phyloP scores from a whole-genome alignment of 2,888 invertebrate species.

The Thecocarcelia acutangulata region DNA sequence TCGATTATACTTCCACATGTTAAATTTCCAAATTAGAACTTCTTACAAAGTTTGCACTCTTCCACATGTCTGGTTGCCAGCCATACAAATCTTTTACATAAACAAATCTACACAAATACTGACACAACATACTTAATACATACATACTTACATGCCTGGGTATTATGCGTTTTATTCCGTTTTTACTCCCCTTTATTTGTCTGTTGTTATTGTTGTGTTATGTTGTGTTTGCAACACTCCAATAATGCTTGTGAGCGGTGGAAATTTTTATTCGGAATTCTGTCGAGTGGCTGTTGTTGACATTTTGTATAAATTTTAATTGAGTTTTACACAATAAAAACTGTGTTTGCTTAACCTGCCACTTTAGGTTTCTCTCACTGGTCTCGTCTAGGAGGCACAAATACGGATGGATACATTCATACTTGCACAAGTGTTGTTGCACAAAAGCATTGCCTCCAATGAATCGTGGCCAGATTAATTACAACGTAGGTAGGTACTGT shows the following conservation, averaged over 20 bases:
- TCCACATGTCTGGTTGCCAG: too few species aligned
- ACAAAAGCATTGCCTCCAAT: conserved; percentile 59
- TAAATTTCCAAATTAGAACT: background rate
- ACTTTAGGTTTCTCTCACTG: conserved; percentile 73
- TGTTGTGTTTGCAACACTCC: conserved; percentile 21
- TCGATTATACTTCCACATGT: too few species aligned
- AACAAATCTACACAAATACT: too few species aligned
- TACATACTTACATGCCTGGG: conserved; percentile 1
- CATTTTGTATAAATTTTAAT: conserved; percentile 81
- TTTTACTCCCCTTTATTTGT: background rate
- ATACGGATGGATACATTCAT: background rate
- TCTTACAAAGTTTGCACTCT: too few species aligned
- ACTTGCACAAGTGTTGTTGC: conserved; percentile 29
- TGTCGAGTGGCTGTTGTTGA: conserved; percentile 77
- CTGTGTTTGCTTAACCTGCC: conserved; percentile 80
- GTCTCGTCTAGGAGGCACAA: conserved; percentile 4
- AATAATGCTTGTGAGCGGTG: conserved; percentile 7
- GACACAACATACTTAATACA: background rate
- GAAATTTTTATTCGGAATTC: conserved; percentile 65
- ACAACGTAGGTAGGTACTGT: conserved; percentile 66
- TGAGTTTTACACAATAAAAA: conserved; percentile 79
- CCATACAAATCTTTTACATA: too few species aligned
- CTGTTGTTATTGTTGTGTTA: conserved; percentile 49
- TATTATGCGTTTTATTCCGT: conserved; percentile 15
- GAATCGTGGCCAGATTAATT: conserved; percentile 69